These are phyloP conservation scores for Delphinapterus leucas DNA, from an alignment of 2,113 vertebrate species.

Conservation along the genomic window DNA sequence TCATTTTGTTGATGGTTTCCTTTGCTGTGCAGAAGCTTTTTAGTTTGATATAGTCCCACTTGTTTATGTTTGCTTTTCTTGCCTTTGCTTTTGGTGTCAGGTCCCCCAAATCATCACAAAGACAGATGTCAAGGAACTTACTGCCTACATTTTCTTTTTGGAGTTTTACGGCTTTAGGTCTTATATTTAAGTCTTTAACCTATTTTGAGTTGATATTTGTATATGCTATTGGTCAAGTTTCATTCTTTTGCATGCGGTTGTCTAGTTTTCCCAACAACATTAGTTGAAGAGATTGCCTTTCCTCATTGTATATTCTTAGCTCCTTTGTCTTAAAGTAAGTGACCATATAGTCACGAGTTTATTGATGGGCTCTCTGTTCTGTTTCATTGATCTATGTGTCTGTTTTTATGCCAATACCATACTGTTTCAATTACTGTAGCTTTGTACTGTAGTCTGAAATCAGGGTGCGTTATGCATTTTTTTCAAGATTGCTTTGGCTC, in stretches of 20 bases:
- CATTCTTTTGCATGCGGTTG: neutral
- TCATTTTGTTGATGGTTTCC: neutral
- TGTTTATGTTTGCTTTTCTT: neutral
- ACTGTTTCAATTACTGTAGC: neutral
- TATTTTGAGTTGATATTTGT: neutral
- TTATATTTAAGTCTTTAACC: neutral
- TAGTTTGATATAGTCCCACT: neutral
- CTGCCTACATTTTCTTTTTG: neutral
- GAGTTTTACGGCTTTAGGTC: neutral
- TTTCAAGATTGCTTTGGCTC: no score
- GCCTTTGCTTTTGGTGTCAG: neutral
- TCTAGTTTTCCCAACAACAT: neutral
- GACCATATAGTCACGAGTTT: neutral
- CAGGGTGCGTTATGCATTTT: no score
- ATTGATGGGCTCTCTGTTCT: neutral
- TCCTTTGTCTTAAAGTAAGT: neutral
- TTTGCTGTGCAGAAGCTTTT: neutral
- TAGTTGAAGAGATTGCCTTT: neutral
- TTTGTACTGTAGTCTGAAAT: neutral
- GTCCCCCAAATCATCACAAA: neutral
- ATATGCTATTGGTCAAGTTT: neutral
- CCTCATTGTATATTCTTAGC: neutral
- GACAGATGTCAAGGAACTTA: neutral
- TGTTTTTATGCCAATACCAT: neutral
- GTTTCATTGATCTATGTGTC: neutral